A percentile compares a stretch with the other conserved stretches of the same genome.
Conservation (phyloP, 2,797 vertebrate species). For the Pipistrellus nathusii region DNA sequence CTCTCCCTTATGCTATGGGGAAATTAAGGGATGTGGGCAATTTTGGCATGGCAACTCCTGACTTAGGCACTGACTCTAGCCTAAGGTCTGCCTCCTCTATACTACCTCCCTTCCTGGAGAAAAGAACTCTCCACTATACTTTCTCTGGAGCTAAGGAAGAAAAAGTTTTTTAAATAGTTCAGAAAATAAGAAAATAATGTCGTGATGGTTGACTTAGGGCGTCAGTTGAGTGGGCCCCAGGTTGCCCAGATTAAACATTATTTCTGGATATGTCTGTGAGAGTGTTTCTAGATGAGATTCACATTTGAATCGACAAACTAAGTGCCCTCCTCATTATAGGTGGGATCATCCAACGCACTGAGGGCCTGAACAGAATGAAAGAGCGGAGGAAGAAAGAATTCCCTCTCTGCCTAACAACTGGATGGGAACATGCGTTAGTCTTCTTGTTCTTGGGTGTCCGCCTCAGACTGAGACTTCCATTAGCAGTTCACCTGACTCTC, state of each 20-base stretch:
- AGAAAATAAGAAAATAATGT: constrained; percentile 29
- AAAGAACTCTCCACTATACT: neutral
- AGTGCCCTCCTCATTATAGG: neutral
- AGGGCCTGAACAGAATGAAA: neutral
- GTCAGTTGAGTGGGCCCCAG: neutral
- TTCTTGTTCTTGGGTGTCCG: neutral
- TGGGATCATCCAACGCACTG: neutral
- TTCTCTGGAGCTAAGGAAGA: constrained; percentile 6
- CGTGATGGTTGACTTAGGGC: neutral
- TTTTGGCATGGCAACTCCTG: neutral
- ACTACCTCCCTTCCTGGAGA: neutral
- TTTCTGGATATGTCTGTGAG: constrained; percentile 10
- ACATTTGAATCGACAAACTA: neutral
- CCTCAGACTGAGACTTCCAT: neutral
- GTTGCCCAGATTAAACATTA: constrained; percentile 1
- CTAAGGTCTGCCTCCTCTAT: neutral
- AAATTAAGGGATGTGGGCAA: neutral
- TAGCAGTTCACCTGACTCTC: neutral
- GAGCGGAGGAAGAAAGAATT: neutral
- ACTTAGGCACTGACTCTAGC: neutral
- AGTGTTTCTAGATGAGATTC: constrained; percentile 17
- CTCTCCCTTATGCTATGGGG: neutral
- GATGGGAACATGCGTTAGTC: neutral
- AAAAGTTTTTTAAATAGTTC: neutral
- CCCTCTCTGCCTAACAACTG: neutral